These are phyloP conservation scores for Cygnus buccinator DNA, from an alignment of 2,113 vertebrate species.

Conservation along the genomic window DNA sequence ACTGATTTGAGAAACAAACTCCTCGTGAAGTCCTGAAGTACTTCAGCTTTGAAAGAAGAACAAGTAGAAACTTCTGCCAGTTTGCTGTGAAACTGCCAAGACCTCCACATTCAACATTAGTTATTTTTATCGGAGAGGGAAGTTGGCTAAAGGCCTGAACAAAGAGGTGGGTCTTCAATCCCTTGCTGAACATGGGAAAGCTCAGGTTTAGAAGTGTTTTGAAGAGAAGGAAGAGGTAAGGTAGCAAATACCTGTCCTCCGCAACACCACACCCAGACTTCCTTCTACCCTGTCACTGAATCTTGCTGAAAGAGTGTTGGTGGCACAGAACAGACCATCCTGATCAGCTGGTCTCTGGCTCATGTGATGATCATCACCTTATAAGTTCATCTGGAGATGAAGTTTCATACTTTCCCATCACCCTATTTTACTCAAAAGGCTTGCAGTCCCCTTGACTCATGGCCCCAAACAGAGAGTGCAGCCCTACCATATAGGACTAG, in stretches of 20 bases:
- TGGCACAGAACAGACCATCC: neutral
- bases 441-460: neutral
- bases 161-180: conserved; percentile 12
- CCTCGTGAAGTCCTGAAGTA: neutral
- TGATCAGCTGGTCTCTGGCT: neutral
- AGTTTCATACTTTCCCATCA: neutral
- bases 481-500: neutral
- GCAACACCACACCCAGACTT: conserved; percentile 10
- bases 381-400: neutral
- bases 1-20: neutral
- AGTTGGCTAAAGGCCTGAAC: conserved; percentile 24
- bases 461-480: neutral
- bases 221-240: neutral
- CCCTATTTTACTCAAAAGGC: neutral
- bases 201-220: neutral
- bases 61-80: neutral
- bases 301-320: neutral
- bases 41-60: conserved; percentile 8
- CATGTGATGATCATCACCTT: neutral
- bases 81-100: neutral
- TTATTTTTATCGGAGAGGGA: conserved; percentile 23
- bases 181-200: neutral
- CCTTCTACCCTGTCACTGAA: neutral
- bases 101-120: neutral
- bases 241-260: conserved; percentile 22